Percentiles rank a stretch among this genome's conserved stretches.
Evolutionary conservation across 1,140 invertebrate genomes (phyloP).

Genomic region (Drosophila novamexicana): DNA sequence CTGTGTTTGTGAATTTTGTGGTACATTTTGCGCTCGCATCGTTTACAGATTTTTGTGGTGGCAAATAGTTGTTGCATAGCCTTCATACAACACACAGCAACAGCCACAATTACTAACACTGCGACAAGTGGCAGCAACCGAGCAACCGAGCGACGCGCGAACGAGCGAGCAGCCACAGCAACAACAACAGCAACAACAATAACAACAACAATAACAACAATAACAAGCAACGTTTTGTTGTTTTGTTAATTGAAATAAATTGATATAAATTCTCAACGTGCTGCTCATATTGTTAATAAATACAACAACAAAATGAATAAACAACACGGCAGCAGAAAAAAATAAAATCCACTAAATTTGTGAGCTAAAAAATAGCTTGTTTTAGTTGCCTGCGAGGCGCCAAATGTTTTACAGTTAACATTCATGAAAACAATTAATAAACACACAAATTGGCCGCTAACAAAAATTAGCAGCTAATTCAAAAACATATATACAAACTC

Average conservation of each 20-base stretch:
- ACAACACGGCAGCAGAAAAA: conserved; percentile 14
- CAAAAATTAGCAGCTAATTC: conserved; percentile 4
- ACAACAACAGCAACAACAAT: conserved; percentile 10
- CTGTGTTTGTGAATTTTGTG: conserved; percentile 59
- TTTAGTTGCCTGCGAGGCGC: conserved; percentile 25
- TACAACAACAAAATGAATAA: conserved; percentile 28
- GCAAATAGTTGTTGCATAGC: conserved; percentile 78
- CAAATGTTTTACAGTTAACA: conserved; percentile 20
- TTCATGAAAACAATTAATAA: not conserved
- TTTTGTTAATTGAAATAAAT: conserved; percentile 83
- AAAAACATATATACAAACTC: not conserved
- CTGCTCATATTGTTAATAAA: conserved; percentile 80
- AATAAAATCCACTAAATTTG: conserved; percentile 15
- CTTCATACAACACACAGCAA: conserved; percentile 66
- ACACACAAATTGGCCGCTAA: not conserved
- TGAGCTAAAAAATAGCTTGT: conserved; percentile 48
- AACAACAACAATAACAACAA: not conserved
- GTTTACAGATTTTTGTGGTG: conserved; percentile 65
- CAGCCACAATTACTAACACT: conserved; percentile 52
- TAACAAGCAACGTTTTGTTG: conserved; percentile 45
- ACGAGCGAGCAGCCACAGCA: too few relatives aligned
- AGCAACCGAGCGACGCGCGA: conserved; percentile 3
- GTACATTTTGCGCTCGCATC: conserved; percentile 67
- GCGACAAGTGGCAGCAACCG: conserved; percentile 68
- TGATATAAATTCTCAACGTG: conserved; percentile 77